Percentiles rank a stretch among this genome's conserved stretches.
Conservation (phyloP, 2,113 vertebrate species). For the Promerops cafer region DNA sequence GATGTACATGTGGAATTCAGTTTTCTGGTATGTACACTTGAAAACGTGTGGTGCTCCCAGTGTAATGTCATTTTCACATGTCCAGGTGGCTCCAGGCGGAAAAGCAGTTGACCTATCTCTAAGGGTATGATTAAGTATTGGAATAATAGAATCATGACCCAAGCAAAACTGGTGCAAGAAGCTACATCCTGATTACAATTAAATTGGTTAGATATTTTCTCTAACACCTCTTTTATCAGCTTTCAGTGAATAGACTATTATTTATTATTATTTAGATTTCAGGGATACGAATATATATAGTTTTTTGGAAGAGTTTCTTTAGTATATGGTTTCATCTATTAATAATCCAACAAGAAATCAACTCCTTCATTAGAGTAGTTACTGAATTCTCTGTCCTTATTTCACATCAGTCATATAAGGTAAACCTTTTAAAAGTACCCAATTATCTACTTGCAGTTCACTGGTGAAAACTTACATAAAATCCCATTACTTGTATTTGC, state of each 20-base stretch:
- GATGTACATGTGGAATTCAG: not conserved
- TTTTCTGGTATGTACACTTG: not conserved
- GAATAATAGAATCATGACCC: not conserved
- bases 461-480: not conserved
- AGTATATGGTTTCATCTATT: not conserved
- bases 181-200: not conserved
- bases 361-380: not conserved
- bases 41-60: not conserved
- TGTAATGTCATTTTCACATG: not conserved
- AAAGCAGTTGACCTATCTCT: not conserved
- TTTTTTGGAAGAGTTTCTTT: not conserved
- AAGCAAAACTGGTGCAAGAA: not conserved
- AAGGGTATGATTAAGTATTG: not conserved
- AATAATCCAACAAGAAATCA: not conserved
- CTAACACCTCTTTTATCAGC: not conserved
- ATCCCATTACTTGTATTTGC: not conserved
- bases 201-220: not conserved
- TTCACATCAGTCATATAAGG: not conserved
- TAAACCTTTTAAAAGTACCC: not conserved
- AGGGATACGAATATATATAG: not conserved
- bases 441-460: not conserved
- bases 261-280: not conserved
- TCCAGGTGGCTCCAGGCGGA: not conserved
- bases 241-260: not conserved
- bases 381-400: not conserved